Evolutionary conservation across 2,888 invertebrate genomes (phyloP).

Genomic region (Conchocele bisecta): DNA sequence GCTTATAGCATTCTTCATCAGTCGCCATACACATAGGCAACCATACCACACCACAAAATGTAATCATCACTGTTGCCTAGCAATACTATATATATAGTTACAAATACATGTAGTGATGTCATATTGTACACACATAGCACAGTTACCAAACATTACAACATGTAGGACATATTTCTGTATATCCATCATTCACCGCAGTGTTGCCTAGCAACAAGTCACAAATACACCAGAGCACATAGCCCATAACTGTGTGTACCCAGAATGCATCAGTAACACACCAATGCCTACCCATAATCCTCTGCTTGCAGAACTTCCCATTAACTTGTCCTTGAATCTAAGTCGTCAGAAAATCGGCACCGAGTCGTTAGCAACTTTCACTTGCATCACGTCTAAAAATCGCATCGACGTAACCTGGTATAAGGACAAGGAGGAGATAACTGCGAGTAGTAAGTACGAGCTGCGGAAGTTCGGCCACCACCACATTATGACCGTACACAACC

Average conservation of each 20-base stretch:
- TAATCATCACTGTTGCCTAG: too few relatives aligned
- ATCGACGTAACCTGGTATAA: conserved; percentile 78
- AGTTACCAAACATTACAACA: too few relatives aligned
- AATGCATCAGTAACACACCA: conserved; percentile 3
- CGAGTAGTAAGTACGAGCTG: conserved; percentile 73
- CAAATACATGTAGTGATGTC: too few relatives aligned
- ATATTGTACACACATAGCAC: too few relatives aligned
- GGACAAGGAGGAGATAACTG: conserved; percentile 72
- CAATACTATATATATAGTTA: too few relatives aligned
- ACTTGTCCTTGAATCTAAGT: conserved; percentile 69
- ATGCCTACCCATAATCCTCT: conserved; percentile 42
- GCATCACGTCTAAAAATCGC: conserved; percentile 73
- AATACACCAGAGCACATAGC: too few relatives aligned
- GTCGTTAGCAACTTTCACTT: conserved; percentile 71
- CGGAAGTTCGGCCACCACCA: conserved; percentile 81
- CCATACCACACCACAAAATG: too few relatives aligned
- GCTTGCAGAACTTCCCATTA: conserved; percentile 76
- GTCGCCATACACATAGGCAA: too few relatives aligned
- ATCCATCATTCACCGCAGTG: too few relatives aligned
- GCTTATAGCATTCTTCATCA: too few relatives aligned
- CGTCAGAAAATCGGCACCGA: conserved; percentile 62
- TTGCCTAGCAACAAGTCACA: too few relatives aligned
- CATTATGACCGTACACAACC: conserved; percentile 70
- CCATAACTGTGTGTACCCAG: not conserved
- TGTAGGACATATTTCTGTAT: too few relatives aligned